Conservation (phyloP, 2,888 invertebrate species). For the Aphelenchoides bicaudatus region DNA sequence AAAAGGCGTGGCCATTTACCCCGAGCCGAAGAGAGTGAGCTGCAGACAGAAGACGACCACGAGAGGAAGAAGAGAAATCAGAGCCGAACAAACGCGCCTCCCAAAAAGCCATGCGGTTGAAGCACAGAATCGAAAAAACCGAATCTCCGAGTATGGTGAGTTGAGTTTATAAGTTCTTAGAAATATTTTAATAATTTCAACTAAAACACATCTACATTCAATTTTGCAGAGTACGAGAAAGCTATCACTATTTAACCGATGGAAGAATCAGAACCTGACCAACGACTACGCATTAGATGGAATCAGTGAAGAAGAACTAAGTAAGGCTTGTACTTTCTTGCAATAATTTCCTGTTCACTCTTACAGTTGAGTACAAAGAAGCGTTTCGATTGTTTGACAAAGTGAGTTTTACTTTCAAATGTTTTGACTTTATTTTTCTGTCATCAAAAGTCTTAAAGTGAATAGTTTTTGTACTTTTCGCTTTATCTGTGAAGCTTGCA, state of each 20-base stretch:
- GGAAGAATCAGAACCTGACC: conserved; percentile 48
- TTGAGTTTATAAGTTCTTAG: background rate
- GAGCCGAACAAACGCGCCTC: background rate
- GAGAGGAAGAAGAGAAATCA: background rate
- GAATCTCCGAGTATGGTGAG: background rate
- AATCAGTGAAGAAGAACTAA: conserved; percentile 58
- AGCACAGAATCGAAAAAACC: background rate
- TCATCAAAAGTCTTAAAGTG: no score
- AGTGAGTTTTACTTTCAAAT: conserved; percentile 34
- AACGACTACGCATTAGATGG: conserved; percentile 50
- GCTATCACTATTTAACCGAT: conserved; percentile 56
- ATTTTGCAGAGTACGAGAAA: no score
- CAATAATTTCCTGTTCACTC: background rate
- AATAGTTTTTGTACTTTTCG: no score
- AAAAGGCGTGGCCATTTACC: background rate
- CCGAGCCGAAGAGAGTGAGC: background rate
- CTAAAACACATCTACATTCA: no score
- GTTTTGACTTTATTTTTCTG: background rate
- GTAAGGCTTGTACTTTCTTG: conserved; percentile 25
- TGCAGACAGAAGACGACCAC: background rate
- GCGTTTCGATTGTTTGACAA: conserved; percentile 60
- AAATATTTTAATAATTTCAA: conserved; percentile 31
- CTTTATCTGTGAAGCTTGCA: no score
- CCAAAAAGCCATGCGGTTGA: conserved; percentile 3
- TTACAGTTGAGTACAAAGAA: conserved; percentile 32